phyloP scores from a whole-genome alignment of 2,113 vertebrate species.

The Monopterus albus region DNA sequence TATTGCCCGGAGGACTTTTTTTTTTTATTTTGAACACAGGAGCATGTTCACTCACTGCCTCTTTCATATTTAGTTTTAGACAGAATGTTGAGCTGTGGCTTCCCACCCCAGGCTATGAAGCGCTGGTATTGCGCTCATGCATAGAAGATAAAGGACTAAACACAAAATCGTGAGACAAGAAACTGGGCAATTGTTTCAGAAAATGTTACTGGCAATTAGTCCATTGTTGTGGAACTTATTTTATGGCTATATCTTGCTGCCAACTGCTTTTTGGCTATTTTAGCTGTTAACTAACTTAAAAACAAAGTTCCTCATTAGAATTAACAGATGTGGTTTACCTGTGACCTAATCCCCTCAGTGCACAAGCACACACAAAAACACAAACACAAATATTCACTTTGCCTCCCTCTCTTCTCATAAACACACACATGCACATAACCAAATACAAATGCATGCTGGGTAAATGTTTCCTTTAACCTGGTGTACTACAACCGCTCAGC shows the following conservation, averaged over 20 bases:
- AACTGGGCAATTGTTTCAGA: conserved; percentile 16
- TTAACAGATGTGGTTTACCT: conserved; percentile 18
- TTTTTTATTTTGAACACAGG: conserved; percentile 29
- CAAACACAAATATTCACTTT: not conserved
- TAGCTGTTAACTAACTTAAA: not conserved
- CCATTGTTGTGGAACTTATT: conserved; percentile 16
- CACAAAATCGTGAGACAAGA: not conserved
- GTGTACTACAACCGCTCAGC: conserved; percentile 60
- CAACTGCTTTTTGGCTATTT: conserved; percentile 8
- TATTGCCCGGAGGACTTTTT: conserved; percentile 51
- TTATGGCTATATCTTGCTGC: conserved; percentile 5
- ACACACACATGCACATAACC: conserved; percentile 1
- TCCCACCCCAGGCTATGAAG: conserved; percentile 54
- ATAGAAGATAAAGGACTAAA: conserved; percentile 15
- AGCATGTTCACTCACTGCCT: conserved; percentile 38
- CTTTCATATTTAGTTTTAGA: conserved; percentile 46
- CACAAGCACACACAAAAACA: conserved; percentile 8
- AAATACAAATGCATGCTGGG: conserved; percentile 57
- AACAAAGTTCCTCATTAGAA: not conserved
- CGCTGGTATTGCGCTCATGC: conserved; percentile 4
- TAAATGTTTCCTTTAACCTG: conserved; percentile 75
- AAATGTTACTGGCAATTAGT: conserved; percentile 27
- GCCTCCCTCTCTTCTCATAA: not conserved
- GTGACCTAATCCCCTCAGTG: conserved; percentile 16
- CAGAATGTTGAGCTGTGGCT: conserved; percentile 44